Evolutionary conservation across 1,140 invertebrate species (phyloP), one percentile per base, ranked within the genome.

Genomic region (Eubasilissa regina): DNA sequence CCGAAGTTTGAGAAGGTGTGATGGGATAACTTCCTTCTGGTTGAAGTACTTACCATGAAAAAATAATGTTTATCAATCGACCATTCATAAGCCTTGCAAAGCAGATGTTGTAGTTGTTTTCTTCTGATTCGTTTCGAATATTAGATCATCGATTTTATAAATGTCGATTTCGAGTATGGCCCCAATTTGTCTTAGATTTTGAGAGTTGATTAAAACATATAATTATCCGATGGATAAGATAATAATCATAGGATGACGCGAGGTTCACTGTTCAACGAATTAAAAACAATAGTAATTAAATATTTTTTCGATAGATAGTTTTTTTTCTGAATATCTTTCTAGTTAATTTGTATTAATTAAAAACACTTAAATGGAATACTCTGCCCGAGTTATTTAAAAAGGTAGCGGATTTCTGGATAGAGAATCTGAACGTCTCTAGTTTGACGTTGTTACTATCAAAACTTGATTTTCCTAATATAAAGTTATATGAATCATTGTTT

Each of bases 121-220:
- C 13, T 58, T 21, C 17, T 10, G 55, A 58, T 58, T 58, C 55
- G 55, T 11, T 58, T 19, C 55, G 55, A 58, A 35, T 64, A 64
- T 64, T 64, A 64, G 60, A 35, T 64, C 60, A 64, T 43, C 60
- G 13, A 64, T 43, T 35, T 64, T 64, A 25, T 21, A 35, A 64
- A 64, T 64, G 35, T 25, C 35, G 58, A 62, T 4, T 21, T 62
- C 58, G 7, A 25, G 60, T 64, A 25, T 13, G 60, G 60, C 10
- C 13, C 60, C 0, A 25, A 35, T 43, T 64, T 25, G 35, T 25
- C 60, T 64, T 11, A 35, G 60, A 13, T 64, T 6, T 44, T 21
- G n/a, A 15, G 10, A 64, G 10, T 64, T 44, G 19, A 64, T 64
- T 64, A 35, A 64, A n/a, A 1, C 35, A 3, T 12, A 13, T 64